These are phyloP conservation scores for Osmerus mordax DNA, from an alignment of 2,113 vertebrate species.

Conservation along the genomic window DNA sequence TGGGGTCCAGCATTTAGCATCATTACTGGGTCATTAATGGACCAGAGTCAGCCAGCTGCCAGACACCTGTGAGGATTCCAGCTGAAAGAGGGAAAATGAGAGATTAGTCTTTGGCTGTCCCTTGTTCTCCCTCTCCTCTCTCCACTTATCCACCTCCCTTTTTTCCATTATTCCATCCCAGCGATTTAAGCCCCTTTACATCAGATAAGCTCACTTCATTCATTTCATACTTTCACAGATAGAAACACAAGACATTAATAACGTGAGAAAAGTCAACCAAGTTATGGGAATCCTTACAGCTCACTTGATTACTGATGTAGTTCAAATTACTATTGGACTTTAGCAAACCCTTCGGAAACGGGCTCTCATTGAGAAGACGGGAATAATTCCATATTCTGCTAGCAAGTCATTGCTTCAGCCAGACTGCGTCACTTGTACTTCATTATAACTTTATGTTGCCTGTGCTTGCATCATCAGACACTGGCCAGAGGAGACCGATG, in stretches of 20 bases:
- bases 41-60: conserved; percentile 56
- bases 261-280: no score
- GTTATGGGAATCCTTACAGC: no score
- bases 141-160: background rate
- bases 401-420: conserved; percentile 7
- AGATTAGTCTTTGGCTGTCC: background rate
- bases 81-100: conserved; percentile 27
- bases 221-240: no score
- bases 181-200: background rate
- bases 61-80: conserved; percentile 64
- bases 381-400: background rate
- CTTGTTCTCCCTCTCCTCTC: background rate
- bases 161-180: background rate
- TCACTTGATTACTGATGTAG: no score
- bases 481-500: conserved; percentile 6
- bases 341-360: no score
- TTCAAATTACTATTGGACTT: no score
- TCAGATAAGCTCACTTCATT: no score
- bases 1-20: conserved; percentile 16
- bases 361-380: background rate
- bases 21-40: conserved; percentile 28
- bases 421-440: background rate
- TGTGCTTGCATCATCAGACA: conserved; percentile 38
- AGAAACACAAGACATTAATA: no score
- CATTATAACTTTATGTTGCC: conserved; percentile 19